Evolutionary conservation across 1,140 invertebrate species (phyloP).

Genomic region (Phthorimaea operculella): DNA sequence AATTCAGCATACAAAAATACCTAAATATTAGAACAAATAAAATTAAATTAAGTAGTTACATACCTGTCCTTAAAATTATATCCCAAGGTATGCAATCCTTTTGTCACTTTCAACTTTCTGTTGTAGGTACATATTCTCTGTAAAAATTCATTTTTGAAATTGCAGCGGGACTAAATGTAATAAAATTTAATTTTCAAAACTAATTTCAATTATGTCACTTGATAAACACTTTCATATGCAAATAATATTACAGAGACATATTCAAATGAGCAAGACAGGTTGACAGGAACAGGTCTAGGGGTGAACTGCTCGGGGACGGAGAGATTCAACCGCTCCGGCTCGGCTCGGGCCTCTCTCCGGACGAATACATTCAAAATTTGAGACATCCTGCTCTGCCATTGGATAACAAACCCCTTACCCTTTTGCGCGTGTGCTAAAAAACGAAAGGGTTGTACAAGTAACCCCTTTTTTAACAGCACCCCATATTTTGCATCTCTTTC

Average conservation of each 20-base stretch:
- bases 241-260: background rate
- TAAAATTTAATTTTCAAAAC: background rate
- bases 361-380: slow-evolving; percentile 50
- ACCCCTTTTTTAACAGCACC: slow-evolving; percentile 50
- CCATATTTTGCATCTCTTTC: slow-evolving; percentile 15
- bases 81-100: background rate
- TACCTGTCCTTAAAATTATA: background rate
- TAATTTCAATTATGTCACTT: background rate
- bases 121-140: background rate
- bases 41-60: too few species aligned
- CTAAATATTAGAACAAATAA: too few species aligned
- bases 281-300: slow-evolving; percentile 20
- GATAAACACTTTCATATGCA: background rate
- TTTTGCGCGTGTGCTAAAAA: slow-evolving; percentile 65
- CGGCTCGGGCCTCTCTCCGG: slow-evolving; percentile 17
- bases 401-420: slow-evolving; percentile 46
- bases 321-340: slow-evolving; percentile 19
- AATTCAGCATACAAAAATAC: too few species aligned
- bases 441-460: slow-evolving; percentile 56
- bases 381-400: slow-evolving; percentile 45
- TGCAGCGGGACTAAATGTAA: background rate
- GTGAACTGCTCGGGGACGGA: slow-evolving; percentile 29
- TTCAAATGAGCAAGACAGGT: slow-evolving; percentile 31
- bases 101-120: background rate
- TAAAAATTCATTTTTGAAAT: background rate